Base-by-base conservation (phyloP, 2,888 invertebrate genomes). In the Macaria liturata region DNA sequence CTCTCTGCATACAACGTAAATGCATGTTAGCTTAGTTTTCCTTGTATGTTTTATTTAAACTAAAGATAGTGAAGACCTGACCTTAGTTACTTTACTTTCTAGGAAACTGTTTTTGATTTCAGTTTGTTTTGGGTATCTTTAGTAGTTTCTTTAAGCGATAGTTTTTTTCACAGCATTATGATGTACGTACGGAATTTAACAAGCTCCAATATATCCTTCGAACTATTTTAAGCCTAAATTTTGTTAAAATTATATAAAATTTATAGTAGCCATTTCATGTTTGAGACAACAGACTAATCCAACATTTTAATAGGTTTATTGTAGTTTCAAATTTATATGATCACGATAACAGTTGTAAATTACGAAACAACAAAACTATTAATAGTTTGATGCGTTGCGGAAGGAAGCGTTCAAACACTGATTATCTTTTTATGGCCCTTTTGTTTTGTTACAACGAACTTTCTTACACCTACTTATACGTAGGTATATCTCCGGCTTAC, bases 1-100 rank as follows among this genome's bases (percentile, higher is more conserved):
- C 80, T 65, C 66, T 61, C 60, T 61, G 66, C 66, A 56, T 52
- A 56, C 54, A 72, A 71, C 77, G 72, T 71, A 54, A 61, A 56
- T 66, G 57, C 59, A 64, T 66, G 70, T 57, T 59, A 55, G 58
- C 61, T 65, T 68, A 65, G 54, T 59, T 55, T 72, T 70, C 61
- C 52, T 20, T 51, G 52, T 51, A 39, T 52, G 44, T 45, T 49
- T 46, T 31, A 31, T 51, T 59, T 50, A 51, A 47, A 46, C 8
- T 37, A 34, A 9, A 3, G 20, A 58, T 56, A 62, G 56, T 60
- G 64, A 20, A 37, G 54, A 54, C 61, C 64, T 66, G 54, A 48
- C 67, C 67, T 62, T 64, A 49, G 59, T 54, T 54, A 62, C 53
- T 39, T 44, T n/a, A 48, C 9, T 52, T 46, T 46, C 42, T 42